A percentile compares a stretch with the other conserved stretches of the same genome.
Conservation (phyloP, 2,113 vertebrate species). For the Danionella cerebrum region DNA sequence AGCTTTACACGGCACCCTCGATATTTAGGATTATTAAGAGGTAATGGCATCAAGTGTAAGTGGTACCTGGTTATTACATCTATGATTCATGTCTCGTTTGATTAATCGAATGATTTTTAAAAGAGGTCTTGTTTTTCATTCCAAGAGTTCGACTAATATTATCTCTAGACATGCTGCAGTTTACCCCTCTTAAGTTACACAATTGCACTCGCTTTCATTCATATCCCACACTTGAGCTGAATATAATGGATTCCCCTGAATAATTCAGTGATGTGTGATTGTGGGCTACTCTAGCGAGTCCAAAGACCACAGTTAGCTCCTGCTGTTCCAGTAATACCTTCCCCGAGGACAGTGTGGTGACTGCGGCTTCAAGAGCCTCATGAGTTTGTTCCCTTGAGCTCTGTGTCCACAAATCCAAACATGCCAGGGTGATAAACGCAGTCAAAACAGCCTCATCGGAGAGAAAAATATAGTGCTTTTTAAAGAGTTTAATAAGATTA, state of each 20-base stretch:
- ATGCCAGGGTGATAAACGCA: background rate
- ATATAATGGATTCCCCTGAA: background rate
- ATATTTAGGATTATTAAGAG: no score
- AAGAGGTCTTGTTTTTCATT: no score
- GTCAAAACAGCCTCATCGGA: background rate
- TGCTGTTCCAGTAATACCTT: slow-evolving; percentile 6
- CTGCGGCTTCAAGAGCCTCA: background rate
- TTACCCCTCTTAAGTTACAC: background rate
- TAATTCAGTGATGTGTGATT: background rate
- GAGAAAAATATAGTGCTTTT: background rate
- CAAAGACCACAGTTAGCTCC: background rate
- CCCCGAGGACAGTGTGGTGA: background rate
- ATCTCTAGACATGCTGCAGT: no score
- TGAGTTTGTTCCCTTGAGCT: slow-evolving; percentile 12
- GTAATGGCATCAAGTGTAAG: no score
- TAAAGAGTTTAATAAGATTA: background rate
- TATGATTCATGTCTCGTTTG: no score
- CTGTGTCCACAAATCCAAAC: slow-evolving; percentile 14
- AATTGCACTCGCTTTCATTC: background rate
- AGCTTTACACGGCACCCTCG: no score
- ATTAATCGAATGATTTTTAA: no score
- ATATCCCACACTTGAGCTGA: background rate
- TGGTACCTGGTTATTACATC: no score
- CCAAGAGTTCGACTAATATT: no score
- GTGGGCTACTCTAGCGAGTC: background rate